Evolutionary conservation across 2,888 invertebrate species (phyloP).

Genomic region (Boloria selene): DNA sequence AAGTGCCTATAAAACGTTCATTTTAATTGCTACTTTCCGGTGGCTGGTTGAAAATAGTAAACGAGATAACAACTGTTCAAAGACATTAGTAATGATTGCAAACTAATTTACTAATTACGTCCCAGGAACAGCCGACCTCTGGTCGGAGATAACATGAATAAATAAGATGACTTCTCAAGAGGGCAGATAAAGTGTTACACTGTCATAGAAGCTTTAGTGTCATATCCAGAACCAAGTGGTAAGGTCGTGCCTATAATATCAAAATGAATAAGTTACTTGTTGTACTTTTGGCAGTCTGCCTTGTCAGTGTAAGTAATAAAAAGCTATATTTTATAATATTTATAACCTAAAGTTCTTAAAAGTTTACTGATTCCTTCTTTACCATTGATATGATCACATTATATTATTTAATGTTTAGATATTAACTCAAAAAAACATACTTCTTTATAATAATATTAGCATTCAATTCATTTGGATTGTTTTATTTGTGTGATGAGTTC

Average conservation of each 20-base stretch:
- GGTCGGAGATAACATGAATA: slow-evolving; percentile 53
- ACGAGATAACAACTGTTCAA: slow-evolving; percentile 26
- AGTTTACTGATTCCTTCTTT: background rate
- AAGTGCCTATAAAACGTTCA: background rate
- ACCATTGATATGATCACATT: too few relatives aligned
- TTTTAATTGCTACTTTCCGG: slow-evolving; percentile 1
- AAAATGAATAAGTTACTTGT: slow-evolving; percentile 66
- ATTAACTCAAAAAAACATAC: too few relatives aligned
- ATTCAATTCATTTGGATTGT: too few relatives aligned
- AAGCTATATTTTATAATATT: slow-evolving; percentile 5
- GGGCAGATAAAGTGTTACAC: slow-evolving; percentile 48
- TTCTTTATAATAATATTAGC: too few relatives aligned
- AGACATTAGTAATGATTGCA: slow-evolving; percentile 43
- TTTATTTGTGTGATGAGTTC: background rate
- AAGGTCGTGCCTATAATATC: slow-evolving; percentile 45
- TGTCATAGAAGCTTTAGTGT: slow-evolving; percentile 46
- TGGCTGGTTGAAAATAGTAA: slow-evolving; percentile 11
- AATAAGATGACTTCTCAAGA: slow-evolving; percentile 37
- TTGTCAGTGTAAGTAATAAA: slow-evolving; percentile 59
- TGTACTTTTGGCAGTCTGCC: slow-evolving; percentile 62
- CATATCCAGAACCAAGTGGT: slow-evolving; percentile 42
- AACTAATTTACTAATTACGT: slow-evolving; percentile 54
- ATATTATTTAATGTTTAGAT: too few relatives aligned
- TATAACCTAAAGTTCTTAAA: background rate
- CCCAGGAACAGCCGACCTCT: slow-evolving; percentile 47